Base-by-base conservation (phyloP, 2,113 vertebrate species). In the Benitochromis conjunctus region DNA sequence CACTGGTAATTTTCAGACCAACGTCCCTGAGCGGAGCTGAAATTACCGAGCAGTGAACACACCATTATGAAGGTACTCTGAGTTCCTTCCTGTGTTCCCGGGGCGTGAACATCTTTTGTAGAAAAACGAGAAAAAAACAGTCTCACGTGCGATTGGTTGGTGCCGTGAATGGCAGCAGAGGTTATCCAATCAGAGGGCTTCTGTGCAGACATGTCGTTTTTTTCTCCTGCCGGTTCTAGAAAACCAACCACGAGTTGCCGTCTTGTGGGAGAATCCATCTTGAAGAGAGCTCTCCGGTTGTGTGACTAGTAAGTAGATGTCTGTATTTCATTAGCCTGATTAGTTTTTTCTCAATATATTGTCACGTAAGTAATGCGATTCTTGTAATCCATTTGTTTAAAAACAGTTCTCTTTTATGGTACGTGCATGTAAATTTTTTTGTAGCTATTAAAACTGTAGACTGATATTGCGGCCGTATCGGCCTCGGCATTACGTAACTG, bases 251-350 rank as follows among this genome's bases (percentile, higher is more conserved):
- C 94, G 94, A 95, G 96, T 94, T 91, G 93, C 93, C 90, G 93
- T 94, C 93, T 91, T 92, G 93, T 94, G 95, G 94, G 95, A 96
- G 96, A 96, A 94, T 95, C 94, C 94, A 96, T 96, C 94, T 96
- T 94, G 92, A 94, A 93, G 95, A 94, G 94, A 92, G 92, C 94
- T 93, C 94, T 95, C 86, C 91, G 88, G 88, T 89, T 86, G 93
- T 92, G 91, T 87, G 87, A 91, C 83, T 86, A 92, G 95, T 93
- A 92, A 94, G 93, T 84, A 62, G 87, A 26, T 79, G 90, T 92
- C 56, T 7, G 0, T 91, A 19, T 69, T 43, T 90, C 14, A 51
- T 85, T 88, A 85, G 1, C 21, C 18, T 84, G n/a, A 24, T 71
- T 71, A 71, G 21, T 26, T 57, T 54, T 64, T 46, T 8, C 8